A percentile compares a stretch with the other conserved stretches of the same genome.
phyloP scores from a whole-genome alignment of 2,113 vertebrate genomes.

The Upupa epops region DNA sequence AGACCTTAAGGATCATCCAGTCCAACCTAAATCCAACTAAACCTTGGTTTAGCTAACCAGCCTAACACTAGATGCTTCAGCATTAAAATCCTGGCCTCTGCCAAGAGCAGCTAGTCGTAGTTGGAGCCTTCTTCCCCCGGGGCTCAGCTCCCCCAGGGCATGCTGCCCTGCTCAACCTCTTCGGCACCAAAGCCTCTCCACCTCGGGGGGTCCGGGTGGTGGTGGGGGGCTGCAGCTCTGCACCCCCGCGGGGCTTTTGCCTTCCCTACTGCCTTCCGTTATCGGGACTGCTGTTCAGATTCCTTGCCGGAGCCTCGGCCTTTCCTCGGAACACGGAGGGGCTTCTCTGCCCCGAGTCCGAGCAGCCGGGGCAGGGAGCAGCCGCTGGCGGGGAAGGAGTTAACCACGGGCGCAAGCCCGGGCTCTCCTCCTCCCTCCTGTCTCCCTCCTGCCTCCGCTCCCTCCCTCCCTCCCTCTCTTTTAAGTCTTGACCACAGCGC shows the following conservation, averaged over 20 bases:
- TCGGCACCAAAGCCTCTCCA: not conserved
- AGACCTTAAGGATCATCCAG: too few relatives aligned
- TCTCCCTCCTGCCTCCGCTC: conserved; percentile 35
- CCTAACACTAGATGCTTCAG: too few relatives aligned
- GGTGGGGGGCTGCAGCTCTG: not conserved
- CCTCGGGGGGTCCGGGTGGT: not conserved
- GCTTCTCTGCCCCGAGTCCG: not conserved
- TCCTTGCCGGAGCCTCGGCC: not conserved
- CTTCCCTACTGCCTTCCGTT: not conserved
- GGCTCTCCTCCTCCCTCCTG: conserved; percentile 47
- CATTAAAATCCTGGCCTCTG: not conserved
- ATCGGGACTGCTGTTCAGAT: not conserved
- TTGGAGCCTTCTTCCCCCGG: not conserved
- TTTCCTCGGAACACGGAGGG: not conserved
- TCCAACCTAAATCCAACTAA: too few relatives aligned
- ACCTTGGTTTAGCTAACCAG: too few relatives aligned
- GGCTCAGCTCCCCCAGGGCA: not conserved
- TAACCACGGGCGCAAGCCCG: not conserved
- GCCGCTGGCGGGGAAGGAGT: conserved; percentile 37
- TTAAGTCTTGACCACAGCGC: conserved; percentile 61
- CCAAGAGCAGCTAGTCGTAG: not conserved
- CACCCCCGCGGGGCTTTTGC: not conserved
- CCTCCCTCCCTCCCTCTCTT: conserved; percentile 48
- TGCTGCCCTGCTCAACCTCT: not conserved
- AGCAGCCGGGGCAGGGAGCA: not conserved